Base-by-base conservation (phyloP, 2,888 invertebrate genomes). In the Cheilosia vernalis region DNA sequence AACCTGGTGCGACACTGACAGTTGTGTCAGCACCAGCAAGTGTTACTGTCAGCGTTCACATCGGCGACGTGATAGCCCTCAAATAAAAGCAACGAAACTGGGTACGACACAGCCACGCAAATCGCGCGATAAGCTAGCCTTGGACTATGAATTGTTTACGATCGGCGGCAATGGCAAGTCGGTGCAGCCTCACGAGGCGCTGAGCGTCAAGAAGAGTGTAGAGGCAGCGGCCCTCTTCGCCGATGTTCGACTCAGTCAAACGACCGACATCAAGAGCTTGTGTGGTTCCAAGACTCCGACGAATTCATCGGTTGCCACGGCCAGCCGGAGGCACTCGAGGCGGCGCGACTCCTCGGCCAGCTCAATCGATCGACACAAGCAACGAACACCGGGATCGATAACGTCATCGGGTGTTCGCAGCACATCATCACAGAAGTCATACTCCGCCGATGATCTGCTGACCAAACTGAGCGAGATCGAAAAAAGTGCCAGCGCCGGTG, bases 201-300 rank as follows among this genome's bases (percentile, higher is more conserved):
- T 97, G 0, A 96, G 96, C 69, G 96, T 97, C 33, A 97, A 97
- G 91, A 97, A 97, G 90, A 96, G 96, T 2, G 97, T 97, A 0
- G 97, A 97, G 91, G 97, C 97, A 89, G 97, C 97, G 0, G 97
- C 97, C 0, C 92, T 97, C 33, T 97, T 97, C 90, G 96, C 96
- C 0, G 96, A 96, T 89, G 94, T 95, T 55, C 94, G 95, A 44
- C 93, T 95, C 0, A 95, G 94, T 30, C 95, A 95, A 91, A 94
- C 95, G 15, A 95, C 95, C 0, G 95, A 95, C 90, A 95, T 95
- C 47, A 93, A 93, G 74, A 93, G 93, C 64, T 88, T 94, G 30
- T 91, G 90, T 47, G 85, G 77, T 4, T 55, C 67, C 2, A 81
- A 61, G 13, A 72, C 81, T 19, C 47, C 72, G 10, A 79, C 49